These are phyloP conservation scores for Abscondita cerata DNA, from an alignment of 2,888 invertebrate genomes.

Conservation along the genomic window DNA sequence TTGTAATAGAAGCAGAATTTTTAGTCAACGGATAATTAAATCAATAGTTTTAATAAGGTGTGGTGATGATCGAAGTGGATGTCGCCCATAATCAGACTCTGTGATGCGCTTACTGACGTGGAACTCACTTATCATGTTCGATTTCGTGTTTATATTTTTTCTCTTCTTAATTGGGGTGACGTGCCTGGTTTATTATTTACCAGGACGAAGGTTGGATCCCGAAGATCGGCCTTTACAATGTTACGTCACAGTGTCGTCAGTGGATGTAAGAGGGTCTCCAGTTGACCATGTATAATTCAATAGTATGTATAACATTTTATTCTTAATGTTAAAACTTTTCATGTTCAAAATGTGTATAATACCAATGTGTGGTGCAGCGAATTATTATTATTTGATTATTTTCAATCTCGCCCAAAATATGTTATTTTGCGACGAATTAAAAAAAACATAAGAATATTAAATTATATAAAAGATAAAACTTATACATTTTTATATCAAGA, in stretches of 20 bases:
- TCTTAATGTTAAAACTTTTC: no score
- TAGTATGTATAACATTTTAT: constrained; percentile 17
- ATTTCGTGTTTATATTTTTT: constrained; percentile 87
- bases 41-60: constrained; percentile 1
- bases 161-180: constrained; percentile 84
- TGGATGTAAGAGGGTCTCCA: constrained; percentile 49
- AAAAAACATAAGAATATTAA: no score
- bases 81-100: constrained; percentile 45
- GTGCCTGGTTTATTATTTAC: constrained; percentile 82
- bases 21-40: not conserved
- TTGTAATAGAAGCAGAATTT: not conserved
- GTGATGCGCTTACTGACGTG: constrained; percentile 86
- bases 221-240: constrained; percentile 58
- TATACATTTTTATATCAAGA: no score
- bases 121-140: constrained; percentile 88
- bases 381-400: no score
- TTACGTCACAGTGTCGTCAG: constrained; percentile 54
- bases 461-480: no score
- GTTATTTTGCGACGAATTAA: no score
- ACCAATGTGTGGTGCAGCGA: no score
- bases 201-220: constrained; percentile 64
- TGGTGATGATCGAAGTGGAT: constrained; percentile 43
- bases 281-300: constrained; percentile 56
- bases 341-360: no score
- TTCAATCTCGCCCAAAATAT: no score